Percentiles rank a stretch among this genome's conserved stretches.
Conservation (phyloP, 2,113 vertebrate species). For the Azemiops feae region DNA sequence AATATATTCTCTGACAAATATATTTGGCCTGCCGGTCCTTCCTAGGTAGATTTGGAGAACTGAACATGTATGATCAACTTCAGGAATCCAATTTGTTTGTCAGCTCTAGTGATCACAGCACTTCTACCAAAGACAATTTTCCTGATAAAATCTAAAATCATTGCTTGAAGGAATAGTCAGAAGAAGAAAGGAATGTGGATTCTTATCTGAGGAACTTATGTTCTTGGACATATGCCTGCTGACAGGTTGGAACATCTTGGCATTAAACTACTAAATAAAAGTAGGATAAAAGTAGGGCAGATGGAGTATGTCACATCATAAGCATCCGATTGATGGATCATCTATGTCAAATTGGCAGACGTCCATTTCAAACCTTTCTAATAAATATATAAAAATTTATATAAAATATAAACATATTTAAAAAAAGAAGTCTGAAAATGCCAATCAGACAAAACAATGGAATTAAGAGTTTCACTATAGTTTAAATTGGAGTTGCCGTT, state of each 20-base stretch:
- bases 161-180: slow-evolving; percentile 40
- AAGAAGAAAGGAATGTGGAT: slow-evolving; percentile 58
- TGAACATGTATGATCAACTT: neutral
- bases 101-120: neutral
- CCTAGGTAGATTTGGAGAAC: neutral
- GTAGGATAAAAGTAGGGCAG: neutral
- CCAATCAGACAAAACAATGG: neutral
- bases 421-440: too few relatives aligned
- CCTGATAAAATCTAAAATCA: slow-evolving; percentile 21
- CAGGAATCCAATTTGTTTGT: neutral
- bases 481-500: neutral
- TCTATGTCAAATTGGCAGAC: neutral
- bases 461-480: neutral
- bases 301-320: slow-evolving; percentile 4
- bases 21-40: neutral
- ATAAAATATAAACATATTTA: neutral
- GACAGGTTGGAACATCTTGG: slow-evolving; percentile 52
- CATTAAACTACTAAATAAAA: slow-evolving; percentile 23
- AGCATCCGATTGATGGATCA: neutral
- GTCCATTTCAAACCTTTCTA: neutral
- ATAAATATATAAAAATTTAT: neutral
- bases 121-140: slow-evolving; percentile 1
- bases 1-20: neutral
- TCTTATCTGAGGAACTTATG: slow-evolving; percentile 45
- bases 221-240: slow-evolving; percentile 48